Percentiles rank a stretch among this genome's conserved stretches.
Evolutionary conservation across 1,140 invertebrate species (phyloP).

Genomic region (Samia ricini): DNA sequence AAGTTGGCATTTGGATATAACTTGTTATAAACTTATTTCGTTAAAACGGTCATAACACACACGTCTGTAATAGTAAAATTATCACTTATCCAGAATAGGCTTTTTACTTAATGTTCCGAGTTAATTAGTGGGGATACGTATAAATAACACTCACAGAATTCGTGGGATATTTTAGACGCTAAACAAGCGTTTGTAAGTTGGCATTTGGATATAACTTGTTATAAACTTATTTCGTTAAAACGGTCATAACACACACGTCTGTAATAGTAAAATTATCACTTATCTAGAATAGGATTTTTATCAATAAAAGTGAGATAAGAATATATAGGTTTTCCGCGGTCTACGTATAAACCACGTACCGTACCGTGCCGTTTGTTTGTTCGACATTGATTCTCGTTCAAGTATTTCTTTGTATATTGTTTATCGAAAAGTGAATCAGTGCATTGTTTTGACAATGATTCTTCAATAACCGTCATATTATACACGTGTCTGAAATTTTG

Average conservation of each 20-base stretch:
- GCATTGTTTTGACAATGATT: background rate
- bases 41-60: background rate
- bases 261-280: background rate
- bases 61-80: background rate
- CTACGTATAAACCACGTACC: background rate
- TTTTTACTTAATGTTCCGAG: conserved; percentile 13
- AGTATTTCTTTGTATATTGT: background rate
- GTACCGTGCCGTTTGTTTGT: background rate
- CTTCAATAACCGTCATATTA: background rate
- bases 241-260: background rate
- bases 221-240: background rate
- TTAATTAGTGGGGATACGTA: background rate
- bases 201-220: background rate
- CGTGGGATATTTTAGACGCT: background rate
- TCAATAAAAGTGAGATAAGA: background rate
- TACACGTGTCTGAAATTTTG: background rate
- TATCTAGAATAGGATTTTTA: background rate
- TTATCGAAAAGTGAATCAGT: background rate
- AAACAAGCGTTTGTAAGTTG: background rate
- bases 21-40: background rate
- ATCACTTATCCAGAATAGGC: background rate
- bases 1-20: no score
- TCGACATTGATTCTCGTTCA: background rate
- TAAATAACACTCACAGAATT: background rate
- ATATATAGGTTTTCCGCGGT: background rate